Percentiles rank a stretch among this genome's conserved stretches.
Conservation (phyloP, 1,140 invertebrate species). For the Caerostris darwini region DNA sequence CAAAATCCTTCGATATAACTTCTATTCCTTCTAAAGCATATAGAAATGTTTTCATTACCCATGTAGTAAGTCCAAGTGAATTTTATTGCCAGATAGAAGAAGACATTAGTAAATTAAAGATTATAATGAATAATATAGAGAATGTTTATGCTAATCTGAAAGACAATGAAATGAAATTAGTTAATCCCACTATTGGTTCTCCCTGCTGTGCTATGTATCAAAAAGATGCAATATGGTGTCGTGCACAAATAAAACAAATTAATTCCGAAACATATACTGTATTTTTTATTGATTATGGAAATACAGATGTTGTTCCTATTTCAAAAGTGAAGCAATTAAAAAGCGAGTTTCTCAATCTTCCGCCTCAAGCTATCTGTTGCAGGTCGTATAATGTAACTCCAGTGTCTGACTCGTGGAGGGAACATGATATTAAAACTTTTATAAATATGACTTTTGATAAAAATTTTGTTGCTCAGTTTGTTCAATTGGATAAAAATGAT, state of each 20-base stretch:
- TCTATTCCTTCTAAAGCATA: slow-evolving; percentile 63
- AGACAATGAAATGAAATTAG: slow-evolving; percentile 49
- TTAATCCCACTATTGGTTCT: slow-evolving; percentile 82
- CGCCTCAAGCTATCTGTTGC: slow-evolving; percentile 64
- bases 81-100: slow-evolving; percentile 79
- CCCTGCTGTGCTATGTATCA: slow-evolving; percentile 89
- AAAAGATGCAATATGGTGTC: slow-evolving; percentile 89
- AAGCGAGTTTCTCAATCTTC: slow-evolving; percentile 52
- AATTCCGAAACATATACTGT: slow-evolving; percentile 86
- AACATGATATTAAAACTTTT: slow-evolving; percentile 66
- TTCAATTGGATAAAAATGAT: slow-evolving; percentile 53
- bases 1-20: neutral
- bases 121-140: slow-evolving; percentile 71
- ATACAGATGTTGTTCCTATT: slow-evolving; percentile 80
- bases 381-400: slow-evolving; percentile 51
- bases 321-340: slow-evolving; percentile 57
- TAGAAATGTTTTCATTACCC: slow-evolving; percentile 76
- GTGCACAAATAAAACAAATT: slow-evolving; percentile 89
- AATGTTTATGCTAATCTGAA: slow-evolving; percentile 39
- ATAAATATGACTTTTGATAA: slow-evolving; percentile 75
- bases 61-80: slow-evolving; percentile 78
- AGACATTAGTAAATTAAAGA: slow-evolving; percentile 79
- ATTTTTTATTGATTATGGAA: slow-evolving; percentile 92
- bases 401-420: slow-evolving; percentile 37
- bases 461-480: slow-evolving; percentile 74